phyloP scores from a whole-genome alignment of 2,888 invertebrate species.

The Macaria notata region DNA sequence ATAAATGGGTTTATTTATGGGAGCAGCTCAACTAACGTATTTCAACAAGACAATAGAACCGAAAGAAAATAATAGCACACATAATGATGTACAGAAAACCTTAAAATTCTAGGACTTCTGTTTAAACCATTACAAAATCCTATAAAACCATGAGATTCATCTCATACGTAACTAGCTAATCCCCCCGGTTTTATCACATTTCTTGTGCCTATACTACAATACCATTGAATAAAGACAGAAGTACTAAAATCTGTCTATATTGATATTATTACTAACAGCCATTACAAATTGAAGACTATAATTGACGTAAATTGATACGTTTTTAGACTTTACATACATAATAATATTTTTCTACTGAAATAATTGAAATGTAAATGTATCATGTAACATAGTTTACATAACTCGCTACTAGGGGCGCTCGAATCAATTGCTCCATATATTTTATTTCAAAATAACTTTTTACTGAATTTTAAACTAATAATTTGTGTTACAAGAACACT shows the following conservation, averaged over 20 bases:
- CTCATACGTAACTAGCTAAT: conserved; percentile 12
- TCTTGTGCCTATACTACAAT: conserved; percentile 4
- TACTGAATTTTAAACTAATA: too few relatives aligned
- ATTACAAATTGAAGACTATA: conserved; percentile 21
- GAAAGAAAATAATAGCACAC: too few relatives aligned
- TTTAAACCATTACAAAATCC: conserved; percentile 3
- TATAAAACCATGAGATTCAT: conserved; percentile 21
- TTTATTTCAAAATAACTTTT: too few relatives aligned
- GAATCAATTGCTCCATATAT: too few relatives aligned
- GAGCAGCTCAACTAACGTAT: too few relatives aligned
- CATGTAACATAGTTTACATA: too few relatives aligned
- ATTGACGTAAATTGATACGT: conserved; percentile 20
- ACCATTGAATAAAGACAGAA: conserved; percentile 5
- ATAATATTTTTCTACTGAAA: neutral
- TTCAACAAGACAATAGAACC: too few relatives aligned
- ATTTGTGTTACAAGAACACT: too few relatives aligned
- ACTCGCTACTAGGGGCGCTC: too few relatives aligned
- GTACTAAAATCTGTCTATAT: conserved; percentile 2
- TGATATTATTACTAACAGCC: conserved; percentile 14
- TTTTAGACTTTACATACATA: neutral
- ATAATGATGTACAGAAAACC: neutral
- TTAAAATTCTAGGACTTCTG: conserved; percentile 1
- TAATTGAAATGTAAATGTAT: neutral
- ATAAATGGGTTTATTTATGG: too few relatives aligned
- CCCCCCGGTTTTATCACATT: conserved; percentile 13